Percentiles rank a stretch among this genome's conserved stretches.
Conservation (phyloP, 2,797 vertebrate genomes). For the Graptemys geographica region DNA sequence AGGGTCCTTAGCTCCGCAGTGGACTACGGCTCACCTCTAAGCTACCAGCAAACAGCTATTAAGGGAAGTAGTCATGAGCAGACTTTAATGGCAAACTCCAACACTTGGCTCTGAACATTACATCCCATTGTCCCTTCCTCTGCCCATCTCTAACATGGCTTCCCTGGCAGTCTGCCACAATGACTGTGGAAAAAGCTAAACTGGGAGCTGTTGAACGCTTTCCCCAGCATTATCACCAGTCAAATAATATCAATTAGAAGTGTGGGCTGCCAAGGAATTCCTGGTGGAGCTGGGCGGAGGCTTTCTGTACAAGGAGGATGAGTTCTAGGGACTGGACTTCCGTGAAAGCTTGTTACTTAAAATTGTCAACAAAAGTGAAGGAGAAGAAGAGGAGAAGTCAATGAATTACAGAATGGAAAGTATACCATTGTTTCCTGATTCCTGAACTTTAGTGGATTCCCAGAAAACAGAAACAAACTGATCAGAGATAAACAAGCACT, state of each 20-base stretch:
- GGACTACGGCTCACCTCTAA: background rate
- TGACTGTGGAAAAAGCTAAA: background rate
- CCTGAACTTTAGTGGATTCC: background rate
- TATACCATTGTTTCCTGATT: background rate
- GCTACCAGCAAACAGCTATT: background rate
- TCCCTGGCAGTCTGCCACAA: background rate
- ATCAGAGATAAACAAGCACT: background rate
- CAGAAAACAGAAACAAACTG: conserved; percentile 15
- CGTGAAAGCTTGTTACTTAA: background rate
- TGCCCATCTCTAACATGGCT: background rate
- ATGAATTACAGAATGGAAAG: background rate
- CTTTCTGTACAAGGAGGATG: background rate
- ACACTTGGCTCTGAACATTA: background rate
- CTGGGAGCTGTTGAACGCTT: background rate
- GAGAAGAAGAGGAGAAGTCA: background rate
- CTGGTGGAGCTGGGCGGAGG: background rate
- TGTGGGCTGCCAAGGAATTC: fast-evolving
- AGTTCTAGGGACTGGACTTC: background rate
- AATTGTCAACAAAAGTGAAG: background rate
- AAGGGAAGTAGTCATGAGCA: background rate
- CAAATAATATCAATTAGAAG: background rate
- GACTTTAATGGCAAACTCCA: background rate
- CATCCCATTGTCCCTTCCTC: background rate
- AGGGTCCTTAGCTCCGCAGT: background rate
- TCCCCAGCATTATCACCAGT: fast-evolving